Conservation (phyloP, 2,888 invertebrate species). For the Kryphioiulus occultus region DNA sequence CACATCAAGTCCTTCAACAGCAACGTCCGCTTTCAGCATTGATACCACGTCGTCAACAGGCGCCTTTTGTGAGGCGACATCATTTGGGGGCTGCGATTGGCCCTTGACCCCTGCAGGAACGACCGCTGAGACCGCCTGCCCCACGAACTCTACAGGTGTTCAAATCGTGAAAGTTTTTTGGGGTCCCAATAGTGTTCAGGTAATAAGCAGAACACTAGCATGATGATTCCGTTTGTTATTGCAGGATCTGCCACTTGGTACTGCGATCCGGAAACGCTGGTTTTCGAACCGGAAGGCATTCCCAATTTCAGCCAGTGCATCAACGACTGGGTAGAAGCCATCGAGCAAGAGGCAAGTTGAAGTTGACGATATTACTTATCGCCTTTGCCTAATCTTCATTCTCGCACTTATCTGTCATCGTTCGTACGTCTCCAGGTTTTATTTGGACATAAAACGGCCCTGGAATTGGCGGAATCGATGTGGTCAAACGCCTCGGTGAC, state of each 20-base stretch:
- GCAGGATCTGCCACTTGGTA: conserved; percentile 26
- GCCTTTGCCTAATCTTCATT: neutral
- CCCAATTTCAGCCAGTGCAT: conserved; percentile 42
- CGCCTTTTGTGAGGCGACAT: neutral
- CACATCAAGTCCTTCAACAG: neutral
- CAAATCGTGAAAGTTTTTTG: neutral
- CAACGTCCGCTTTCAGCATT: neutral
- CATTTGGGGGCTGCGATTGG: conserved; percentile 33
- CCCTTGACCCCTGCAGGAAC: neutral
- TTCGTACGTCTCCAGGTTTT: neutral
- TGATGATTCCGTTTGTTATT: neutral
- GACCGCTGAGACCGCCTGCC: neutral
- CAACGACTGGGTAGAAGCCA: conserved; percentile 37
- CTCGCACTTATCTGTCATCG: neutral
- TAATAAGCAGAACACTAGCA: neutral
- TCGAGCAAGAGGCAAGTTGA: neutral
- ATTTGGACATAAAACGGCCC: conserved; percentile 1
- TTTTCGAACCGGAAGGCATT: conserved; percentile 1
- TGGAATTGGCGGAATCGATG: conserved; percentile 1
- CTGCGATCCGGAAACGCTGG: conserved; percentile 39
- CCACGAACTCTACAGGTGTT: neutral
- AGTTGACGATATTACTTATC: no score
- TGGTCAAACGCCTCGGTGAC: neutral
- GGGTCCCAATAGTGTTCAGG: neutral
- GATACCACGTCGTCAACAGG: neutral